A percentile compares a stretch with the other conserved stretches of the same genome.
Conservation (phyloP, 1,140 invertebrate genomes). For the Cyclina sinensis region DNA sequence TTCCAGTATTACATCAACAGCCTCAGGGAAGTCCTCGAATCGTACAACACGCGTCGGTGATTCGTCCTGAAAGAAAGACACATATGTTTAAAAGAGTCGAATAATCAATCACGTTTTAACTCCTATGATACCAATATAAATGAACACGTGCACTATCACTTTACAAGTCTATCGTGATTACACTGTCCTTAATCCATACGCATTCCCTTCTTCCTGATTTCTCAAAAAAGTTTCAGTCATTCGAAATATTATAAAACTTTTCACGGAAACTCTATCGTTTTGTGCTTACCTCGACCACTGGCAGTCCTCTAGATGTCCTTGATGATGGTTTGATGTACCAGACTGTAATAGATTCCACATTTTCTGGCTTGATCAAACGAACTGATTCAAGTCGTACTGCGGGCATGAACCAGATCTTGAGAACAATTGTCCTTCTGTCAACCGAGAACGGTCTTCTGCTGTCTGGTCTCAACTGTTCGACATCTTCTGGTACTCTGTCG, state of each 20-base stretch:
- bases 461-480: background rate
- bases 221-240: no score
- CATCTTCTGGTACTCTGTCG: background rate
- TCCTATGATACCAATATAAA: no score
- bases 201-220: no score
- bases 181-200: no score
- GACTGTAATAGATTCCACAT: background rate
- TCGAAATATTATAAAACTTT: no score
- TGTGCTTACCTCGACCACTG: background rate
- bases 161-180: no score
- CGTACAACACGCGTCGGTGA: no score
- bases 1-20: no score
- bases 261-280: no score
- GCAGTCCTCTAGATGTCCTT: background rate
- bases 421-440: background rate
- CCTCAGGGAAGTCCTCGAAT: no score
- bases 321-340: background rate
- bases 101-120: background rate
- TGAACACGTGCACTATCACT: no score
- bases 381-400: constrained; percentile 12
- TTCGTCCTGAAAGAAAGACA: background rate
- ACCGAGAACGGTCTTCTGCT: background rate
- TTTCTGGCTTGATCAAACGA: background rate
- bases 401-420: constrained; percentile 4
- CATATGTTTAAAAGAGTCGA: background rate